Evolutionary conservation across 2,888 invertebrate species (phyloP).

Genomic region (Hydraecia micacea): DNA sequence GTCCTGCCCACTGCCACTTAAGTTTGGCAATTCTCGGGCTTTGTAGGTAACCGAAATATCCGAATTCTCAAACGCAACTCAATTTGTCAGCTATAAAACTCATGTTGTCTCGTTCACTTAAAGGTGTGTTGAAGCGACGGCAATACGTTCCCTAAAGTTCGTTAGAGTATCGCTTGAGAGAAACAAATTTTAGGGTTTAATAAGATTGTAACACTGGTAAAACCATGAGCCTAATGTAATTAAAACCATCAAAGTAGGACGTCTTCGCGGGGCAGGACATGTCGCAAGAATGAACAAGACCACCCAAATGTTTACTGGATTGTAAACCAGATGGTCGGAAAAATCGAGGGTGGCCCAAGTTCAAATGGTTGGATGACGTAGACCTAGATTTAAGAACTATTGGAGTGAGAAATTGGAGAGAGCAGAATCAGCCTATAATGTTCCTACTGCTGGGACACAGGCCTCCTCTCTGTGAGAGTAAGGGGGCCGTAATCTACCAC

Average conservation of each 20-base stretch:
- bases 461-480: too few relatives aligned
- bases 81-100: neutral
- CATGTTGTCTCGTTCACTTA: neutral
- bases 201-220: constrained; percentile 6
- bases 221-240: too few relatives aligned
- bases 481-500: too few relatives aligned
- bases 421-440: too few relatives aligned
- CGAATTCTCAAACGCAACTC: neutral
- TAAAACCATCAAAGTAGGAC: too few relatives aligned
- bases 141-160: neutral
- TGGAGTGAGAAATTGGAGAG: neutral
- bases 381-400: too few relatives aligned
- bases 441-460: too few relatives aligned
- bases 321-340: too few relatives aligned
- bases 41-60: neutral
- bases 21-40: neutral
- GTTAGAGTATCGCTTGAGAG: neutral
- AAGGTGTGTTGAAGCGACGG: neutral
- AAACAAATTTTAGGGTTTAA: constrained; percentile 2
- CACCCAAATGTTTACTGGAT: too few relatives aligned
- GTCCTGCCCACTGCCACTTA: neutral
- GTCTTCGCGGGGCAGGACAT: neutral
- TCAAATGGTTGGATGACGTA: too few relatives aligned
- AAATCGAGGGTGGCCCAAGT: too few relatives aligned
- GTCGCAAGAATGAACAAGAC: neutral